Evolutionary conservation across 2,797 vertebrate species (phyloP), one percentile per base, ranked within the genome.

Genomic region (Pseudochirops corinnae): DNA sequence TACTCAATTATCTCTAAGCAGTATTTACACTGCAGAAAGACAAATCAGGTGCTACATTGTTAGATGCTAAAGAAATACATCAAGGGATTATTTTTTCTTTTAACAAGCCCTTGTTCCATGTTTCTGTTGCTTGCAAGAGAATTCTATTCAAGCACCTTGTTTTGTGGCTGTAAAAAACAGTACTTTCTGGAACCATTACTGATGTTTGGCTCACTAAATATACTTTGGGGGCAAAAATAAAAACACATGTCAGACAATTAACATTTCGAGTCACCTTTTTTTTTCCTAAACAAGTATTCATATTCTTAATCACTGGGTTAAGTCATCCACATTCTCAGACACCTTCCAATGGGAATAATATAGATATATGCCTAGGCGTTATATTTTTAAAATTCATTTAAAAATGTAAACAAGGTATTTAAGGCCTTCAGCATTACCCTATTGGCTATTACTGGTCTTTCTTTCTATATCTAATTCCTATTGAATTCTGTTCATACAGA

Each of bases 291-390:
- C 50, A 90, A 92, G 39, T 95, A 96, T 93, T 95, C 57, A 93
- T 60, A 93, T 97, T 97, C 93, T 97, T 95, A 95, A 96, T 87
- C 58, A 95, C 26, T 94, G 58, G 95, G 90, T 95, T 97, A 95
- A 96, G 91, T 55, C 87, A 90, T 92, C 31, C 18, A 96, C 92
- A 96, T 95, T 97, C 95, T 95, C 90, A 94, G 94, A 96, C 93
- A 96, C 96, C 55, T 95, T 96, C 55, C 5, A 53, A 74, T 53
- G 92, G 50, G 90, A 93, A 87, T 95, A 93, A 96, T 87, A 26
- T 33, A 96, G 96, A 93, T 74, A 82, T 60, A 93, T 2, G 26
- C 50, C 74, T 96, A 95, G 58, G 90, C 91, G 93, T 95, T 93
- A 60, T 57, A 90, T 90, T 94, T 58, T 93, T 93, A 95, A 97